Conservation (phyloP, 1,140 invertebrate genomes). For the Ruditapes philippinarum region DNA sequence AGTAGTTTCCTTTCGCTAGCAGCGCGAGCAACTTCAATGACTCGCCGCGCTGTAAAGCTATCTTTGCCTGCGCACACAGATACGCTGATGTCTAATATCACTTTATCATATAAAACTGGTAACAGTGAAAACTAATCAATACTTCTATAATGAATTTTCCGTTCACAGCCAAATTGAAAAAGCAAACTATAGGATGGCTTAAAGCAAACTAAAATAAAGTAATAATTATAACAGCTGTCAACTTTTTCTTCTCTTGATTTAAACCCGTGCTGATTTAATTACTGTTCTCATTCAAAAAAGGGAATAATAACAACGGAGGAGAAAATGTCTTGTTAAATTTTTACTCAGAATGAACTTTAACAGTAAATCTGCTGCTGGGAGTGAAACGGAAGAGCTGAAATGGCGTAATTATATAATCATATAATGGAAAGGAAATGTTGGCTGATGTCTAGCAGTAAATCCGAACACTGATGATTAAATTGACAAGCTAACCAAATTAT, state of each 20-base stretch:
- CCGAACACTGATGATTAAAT: no score
- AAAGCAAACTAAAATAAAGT: conserved; percentile 15
- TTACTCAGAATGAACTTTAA: no score
- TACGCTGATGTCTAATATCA: conserved; percentile 27
- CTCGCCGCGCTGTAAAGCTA: conserved; percentile 16
- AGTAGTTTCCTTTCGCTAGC: not conserved
- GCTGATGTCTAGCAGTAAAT: not conserved
- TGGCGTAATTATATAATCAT: not conserved
- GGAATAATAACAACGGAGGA: not conserved
- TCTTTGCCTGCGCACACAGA: not conserved
- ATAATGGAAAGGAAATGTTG: not conserved
- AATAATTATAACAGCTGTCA: conserved; percentile 33
- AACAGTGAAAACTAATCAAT: conserved; percentile 44
- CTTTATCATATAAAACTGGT: conserved; percentile 37
- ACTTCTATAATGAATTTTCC: conserved; percentile 52
- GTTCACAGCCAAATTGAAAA: conserved; percentile 51
- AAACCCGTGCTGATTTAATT: conserved; percentile 17
- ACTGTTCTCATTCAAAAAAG: not conserved
- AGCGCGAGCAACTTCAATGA: conserved; percentile 15
- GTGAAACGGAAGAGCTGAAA: not conserved
- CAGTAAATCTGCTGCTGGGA: not conserved
- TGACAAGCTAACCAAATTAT: no score
- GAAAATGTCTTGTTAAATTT: not conserved
- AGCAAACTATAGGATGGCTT: conserved; percentile 48
- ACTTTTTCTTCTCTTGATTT: conserved; percentile 30